phyloP scores from a whole-genome alignment of 2,797 vertebrate genomes.

The Poeciliopsis presidionis region DNA sequence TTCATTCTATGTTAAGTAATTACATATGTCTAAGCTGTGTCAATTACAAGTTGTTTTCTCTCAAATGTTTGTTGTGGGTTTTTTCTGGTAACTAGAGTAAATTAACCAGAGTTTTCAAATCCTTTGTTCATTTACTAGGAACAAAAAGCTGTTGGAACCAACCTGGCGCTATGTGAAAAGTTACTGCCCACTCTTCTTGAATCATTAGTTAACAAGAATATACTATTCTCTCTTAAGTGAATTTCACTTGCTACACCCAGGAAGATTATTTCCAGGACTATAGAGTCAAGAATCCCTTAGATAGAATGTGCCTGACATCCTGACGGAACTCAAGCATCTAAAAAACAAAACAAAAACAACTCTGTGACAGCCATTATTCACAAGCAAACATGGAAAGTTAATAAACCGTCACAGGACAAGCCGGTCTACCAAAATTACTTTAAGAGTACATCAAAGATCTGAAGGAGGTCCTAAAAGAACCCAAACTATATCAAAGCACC shows the following conservation, averaged over 20 bases:
- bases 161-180: background rate
- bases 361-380: background rate
- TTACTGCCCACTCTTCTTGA: background rate
- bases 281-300: background rate
- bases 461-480: background rate
- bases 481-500: background rate
- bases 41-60: background rate
- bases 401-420: background rate
- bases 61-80: background rate
- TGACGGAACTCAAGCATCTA: background rate
- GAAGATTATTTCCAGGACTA: background rate
- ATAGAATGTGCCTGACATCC: background rate
- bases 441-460: background rate
- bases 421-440: background rate
- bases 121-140: background rate
- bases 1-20: conserved; percentile 20
- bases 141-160: background rate
- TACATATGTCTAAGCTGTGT: background rate
- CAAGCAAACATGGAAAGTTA: background rate
- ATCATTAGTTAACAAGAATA: background rate
- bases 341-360: background rate
- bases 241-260: background rate
- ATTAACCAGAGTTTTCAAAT: background rate
- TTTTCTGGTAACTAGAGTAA: background rate
- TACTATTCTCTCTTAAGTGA: background rate